Percentiles rank a stretch among this genome's conserved stretches.
Conservation (phyloP, 2,888 invertebrate species). For the Trichopoda pennipes region DNA sequence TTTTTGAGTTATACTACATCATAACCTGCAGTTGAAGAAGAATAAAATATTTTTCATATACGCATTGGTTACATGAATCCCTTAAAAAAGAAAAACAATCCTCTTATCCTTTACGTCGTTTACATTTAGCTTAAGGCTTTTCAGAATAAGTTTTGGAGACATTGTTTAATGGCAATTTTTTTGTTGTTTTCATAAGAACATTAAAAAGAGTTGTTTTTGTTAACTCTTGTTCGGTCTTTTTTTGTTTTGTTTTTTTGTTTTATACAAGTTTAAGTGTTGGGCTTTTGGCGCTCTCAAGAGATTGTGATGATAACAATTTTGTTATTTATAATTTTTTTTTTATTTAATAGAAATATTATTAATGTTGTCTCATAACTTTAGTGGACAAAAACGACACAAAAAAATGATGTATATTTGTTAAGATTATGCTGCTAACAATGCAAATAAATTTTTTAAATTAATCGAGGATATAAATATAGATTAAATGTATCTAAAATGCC, state of each 20-base stretch:
- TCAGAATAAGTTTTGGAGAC: slow-evolving; percentile 34
- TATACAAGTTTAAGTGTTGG: slow-evolving; percentile 51
- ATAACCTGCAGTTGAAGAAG: slow-evolving; percentile 46
- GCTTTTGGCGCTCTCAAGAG: slow-evolving; percentile 59
- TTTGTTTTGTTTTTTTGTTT: slow-evolving; percentile 16
- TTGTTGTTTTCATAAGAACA: slow-evolving; percentile 15
- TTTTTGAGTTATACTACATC: slow-evolving; percentile 23
- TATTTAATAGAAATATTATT: slow-evolving; percentile 39
- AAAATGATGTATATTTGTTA: slow-evolving; percentile 10
- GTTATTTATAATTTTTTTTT: slow-evolving; percentile 16
- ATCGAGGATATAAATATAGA: background rate
- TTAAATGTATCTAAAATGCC: too few species aligned
- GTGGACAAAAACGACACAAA: slow-evolving; percentile 29
- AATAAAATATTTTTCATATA: slow-evolving; percentile 20
- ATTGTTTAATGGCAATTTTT: slow-evolving; percentile 49
- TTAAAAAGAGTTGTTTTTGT: slow-evolving; percentile 43
- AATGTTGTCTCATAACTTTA: slow-evolving; percentile 46
- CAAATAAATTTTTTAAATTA: background rate
- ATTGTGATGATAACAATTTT: slow-evolving; percentile 50
- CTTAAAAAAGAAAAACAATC: slow-evolving; percentile 13
- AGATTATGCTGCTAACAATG: slow-evolving; percentile 4
- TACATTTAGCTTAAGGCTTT: slow-evolving; percentile 40
- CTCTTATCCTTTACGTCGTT: slow-evolving; percentile 54
- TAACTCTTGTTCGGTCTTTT: slow-evolving; percentile 24
- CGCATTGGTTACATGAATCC: slow-evolving; percentile 36